Percentiles rank a stretch among this genome's conserved stretches.
Conservation (phyloP, 1,140 invertebrate species). For the Pristionchus pacificus region DNA sequence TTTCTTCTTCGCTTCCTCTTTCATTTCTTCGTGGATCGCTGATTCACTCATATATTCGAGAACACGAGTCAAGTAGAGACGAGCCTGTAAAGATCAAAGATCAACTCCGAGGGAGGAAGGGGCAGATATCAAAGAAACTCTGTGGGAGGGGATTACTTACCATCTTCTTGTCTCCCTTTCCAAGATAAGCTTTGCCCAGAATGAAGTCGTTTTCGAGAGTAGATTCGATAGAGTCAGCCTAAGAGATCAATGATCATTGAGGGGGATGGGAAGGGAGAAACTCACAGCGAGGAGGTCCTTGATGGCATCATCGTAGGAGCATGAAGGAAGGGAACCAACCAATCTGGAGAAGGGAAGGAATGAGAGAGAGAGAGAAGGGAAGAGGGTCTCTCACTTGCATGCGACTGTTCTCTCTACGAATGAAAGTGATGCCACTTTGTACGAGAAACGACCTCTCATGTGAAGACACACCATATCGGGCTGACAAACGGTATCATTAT, state of each 20-base stretch:
- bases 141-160: no score
- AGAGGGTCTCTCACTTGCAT: no score
- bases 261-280: no score
- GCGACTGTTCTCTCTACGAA: not conserved
- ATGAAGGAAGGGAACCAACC: not conserved
- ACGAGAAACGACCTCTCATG: not conserved
- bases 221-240: not conserved
- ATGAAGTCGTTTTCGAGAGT: not conserved
- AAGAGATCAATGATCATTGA: no score
- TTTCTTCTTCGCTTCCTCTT: not conserved
- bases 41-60: not conserved
- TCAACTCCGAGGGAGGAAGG: no score
- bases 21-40: not conserved
- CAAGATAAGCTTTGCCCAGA: not conserved
- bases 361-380: not conserved
- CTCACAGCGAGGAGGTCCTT: not conserved
- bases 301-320: not conserved
- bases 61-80: not conserved
- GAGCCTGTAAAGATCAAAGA: no score
- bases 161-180: not conserved
- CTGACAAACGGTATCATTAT: not conserved
- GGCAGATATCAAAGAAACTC: no score
- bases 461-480: not conserved
- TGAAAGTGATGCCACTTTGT: not conserved
- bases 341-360: not conserved